A percentile compares a stretch with the other conserved stretches of the same genome.
These are phyloP conservation scores for Enteromius anoplus DNA, from an alignment of 2,797 vertebrate genomes.

Conservation along the genomic window DNA sequence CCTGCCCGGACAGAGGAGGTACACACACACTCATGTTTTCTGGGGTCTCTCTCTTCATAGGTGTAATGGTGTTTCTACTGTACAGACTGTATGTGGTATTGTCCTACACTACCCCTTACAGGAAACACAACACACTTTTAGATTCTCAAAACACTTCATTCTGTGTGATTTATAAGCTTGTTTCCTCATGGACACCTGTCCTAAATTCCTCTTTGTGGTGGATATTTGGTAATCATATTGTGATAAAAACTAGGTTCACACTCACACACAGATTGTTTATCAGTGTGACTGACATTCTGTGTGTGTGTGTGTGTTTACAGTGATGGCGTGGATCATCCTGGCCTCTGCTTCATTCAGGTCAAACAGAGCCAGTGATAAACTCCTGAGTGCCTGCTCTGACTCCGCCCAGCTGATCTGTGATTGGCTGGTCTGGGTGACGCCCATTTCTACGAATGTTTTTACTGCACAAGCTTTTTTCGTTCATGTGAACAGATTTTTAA, in stretches of 20 bases:
- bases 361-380: conserved; percentile 51
- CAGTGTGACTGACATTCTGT: not conserved
- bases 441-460: not conserved
- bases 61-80: too few species aligned
- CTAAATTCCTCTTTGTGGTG: too few species aligned
- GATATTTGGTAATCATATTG: too few species aligned
- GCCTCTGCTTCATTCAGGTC: conserved; percentile 76
- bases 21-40: not conserved
- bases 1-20: conserved; percentile 77
- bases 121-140: too few species aligned
- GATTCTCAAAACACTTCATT: too few species aligned
- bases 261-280: not conserved
- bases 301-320: conserved; percentile 58
- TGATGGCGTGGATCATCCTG: conserved; percentile 52
- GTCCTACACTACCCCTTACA: too few species aligned
- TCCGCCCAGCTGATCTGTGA: not conserved
- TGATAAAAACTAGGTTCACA: too few species aligned
- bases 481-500: not conserved
- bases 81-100: too few species aligned
- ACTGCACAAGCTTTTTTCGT: not conserved
- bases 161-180: too few species aligned
- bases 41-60: too few species aligned
- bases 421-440: not conserved
- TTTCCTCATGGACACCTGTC: too few species aligned
- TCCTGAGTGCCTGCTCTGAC: not conserved